These are phyloP conservation scores for Bombus confusus DNA, from an alignment of 1,140 invertebrate species.

Conservation along the genomic window DNA sequence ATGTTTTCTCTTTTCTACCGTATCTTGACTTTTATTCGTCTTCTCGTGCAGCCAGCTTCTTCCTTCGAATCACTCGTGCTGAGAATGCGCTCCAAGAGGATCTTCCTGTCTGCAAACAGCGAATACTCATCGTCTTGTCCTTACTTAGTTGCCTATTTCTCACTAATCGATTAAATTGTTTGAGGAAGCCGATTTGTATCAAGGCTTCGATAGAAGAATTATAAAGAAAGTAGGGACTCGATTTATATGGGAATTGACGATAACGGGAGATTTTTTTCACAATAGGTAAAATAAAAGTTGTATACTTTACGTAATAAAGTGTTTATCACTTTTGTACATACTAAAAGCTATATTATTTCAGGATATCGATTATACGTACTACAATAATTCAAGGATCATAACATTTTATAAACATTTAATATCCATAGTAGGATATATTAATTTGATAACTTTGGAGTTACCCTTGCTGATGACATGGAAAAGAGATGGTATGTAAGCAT, in stretches of 20 bases:
- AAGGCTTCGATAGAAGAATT: not conserved
- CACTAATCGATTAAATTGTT: conserved; percentile 23
- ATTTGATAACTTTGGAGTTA: too few relatives aligned
- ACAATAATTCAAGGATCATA: too few relatives aligned
- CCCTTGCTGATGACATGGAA: too few relatives aligned
- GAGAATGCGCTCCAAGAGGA: conserved; percentile 63
- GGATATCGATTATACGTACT: too few relatives aligned
- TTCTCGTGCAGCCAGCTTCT: not conserved
- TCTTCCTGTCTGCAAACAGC: conserved; percentile 65
- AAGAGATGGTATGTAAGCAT: too few relatives aligned
- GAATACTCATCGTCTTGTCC: conserved; percentile 61
- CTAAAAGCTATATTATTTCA: too few relatives aligned
- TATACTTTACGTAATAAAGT: too few relatives aligned
- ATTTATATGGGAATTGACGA: not conserved
- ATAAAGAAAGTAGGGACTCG: not conserved
- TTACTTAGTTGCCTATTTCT: conserved; percentile 29
- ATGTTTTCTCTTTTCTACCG: not conserved
- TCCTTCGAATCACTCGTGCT: conserved; percentile 54
- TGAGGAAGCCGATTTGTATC: conserved; percentile 30
- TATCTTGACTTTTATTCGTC: not conserved
- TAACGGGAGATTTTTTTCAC: not conserved
- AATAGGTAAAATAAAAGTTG: not conserved
- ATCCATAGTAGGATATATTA: too few relatives aligned
- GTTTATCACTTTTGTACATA: too few relatives aligned
- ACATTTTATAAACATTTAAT: too few relatives aligned